Conservation (phyloP, 2,113 vertebrate species). For the Cettia cetti region DNA sequence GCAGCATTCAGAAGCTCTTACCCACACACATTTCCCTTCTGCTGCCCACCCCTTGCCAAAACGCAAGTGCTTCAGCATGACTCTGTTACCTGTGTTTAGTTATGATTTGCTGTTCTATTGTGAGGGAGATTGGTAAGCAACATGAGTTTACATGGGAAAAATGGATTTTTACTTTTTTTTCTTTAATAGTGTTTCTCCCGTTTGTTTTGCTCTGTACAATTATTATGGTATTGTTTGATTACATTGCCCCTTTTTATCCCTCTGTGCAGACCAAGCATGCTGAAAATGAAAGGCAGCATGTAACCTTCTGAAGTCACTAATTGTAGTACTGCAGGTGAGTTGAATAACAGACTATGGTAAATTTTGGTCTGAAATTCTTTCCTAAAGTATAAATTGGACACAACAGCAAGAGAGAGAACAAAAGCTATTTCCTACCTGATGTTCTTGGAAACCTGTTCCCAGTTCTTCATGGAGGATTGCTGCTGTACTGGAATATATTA, state of each 20-base stretch:
- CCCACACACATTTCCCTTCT: neutral
- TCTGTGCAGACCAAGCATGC: slow-evolving; percentile 15
- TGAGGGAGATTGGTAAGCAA: neutral
- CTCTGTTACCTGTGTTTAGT: neutral
- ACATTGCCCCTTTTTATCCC: slow-evolving; percentile 58
- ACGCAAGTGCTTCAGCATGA: neutral
- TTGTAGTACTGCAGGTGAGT: slow-evolving; percentile 63
- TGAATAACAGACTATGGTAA: slow-evolving; percentile 58
- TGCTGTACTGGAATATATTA: slow-evolving; percentile 45
- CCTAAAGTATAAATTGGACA: slow-evolving; percentile 58
- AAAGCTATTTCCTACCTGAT: slow-evolving; percentile 65
- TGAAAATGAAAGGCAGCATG: slow-evolving; percentile 59
- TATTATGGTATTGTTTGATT: slow-evolving; percentile 43
- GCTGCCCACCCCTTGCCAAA: neutral
- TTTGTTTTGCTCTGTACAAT: neutral
- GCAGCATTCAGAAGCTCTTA: neutral
- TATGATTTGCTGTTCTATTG: neutral
- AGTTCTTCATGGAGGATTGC: slow-evolving; percentile 29
- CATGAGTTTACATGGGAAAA: neutral
- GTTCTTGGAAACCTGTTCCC: slow-evolving; percentile 57
- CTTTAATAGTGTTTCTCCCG: neutral
- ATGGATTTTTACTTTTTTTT: neutral
- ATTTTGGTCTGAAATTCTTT: slow-evolving; percentile 57
- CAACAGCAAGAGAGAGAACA: slow-evolving; percentile 62
- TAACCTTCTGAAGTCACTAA: slow-evolving; percentile 63